Percentiles rank a stretch among this genome's conserved stretches.
phyloP scores from a whole-genome alignment of 2,113 vertebrate genomes.

The Ammodytes dubius region DNA sequence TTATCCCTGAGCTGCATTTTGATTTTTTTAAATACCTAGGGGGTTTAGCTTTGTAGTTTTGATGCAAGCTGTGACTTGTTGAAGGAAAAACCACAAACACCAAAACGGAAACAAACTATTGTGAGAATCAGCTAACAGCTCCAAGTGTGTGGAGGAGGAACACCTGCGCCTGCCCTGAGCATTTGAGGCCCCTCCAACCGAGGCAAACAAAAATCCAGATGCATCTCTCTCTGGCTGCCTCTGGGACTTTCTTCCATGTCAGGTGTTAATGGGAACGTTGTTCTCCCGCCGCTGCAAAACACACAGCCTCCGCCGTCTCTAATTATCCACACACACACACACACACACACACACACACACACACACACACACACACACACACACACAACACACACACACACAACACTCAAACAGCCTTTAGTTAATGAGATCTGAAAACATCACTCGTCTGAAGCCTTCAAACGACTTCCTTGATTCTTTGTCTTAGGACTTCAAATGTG shows the following conservation, averaged over 20 bases:
- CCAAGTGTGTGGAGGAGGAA: conserved; percentile 53
- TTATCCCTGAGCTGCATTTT: conserved; percentile 22
- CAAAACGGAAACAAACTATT: conserved; percentile 37
- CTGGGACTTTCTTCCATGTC: conserved; percentile 73
- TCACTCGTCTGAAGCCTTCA: conserved; percentile 77
- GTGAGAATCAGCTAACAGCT: conserved; percentile 54
- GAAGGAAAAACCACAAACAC: conserved; percentile 36
- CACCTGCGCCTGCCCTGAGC: conserved; percentile 67
- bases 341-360: no score
- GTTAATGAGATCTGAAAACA: conserved; percentile 82
- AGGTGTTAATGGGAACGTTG: conserved; percentile 79
- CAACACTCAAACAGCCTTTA: conserved; percentile 77
- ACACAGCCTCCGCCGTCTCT: conserved; percentile 70
- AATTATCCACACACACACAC: conserved; percentile 68
- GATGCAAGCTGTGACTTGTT: conserved; percentile 63
- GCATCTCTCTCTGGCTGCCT: conserved; percentile 65
- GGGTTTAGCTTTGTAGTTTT: conserved; percentile 29
- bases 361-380: no score
- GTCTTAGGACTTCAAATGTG: conserved; percentile 66
- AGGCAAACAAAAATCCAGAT: conserved; percentile 67
- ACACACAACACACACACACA: not conserved
- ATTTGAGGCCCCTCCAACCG: conserved; percentile 68
- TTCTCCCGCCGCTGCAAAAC: conserved; percentile 71
- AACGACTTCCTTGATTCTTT: conserved; percentile 71
- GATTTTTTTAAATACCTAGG: conserved; percentile 21